Evolutionary conservation across 2,888 invertebrate species (phyloP).

Genomic region (Ornithoptera priamus): DNA sequence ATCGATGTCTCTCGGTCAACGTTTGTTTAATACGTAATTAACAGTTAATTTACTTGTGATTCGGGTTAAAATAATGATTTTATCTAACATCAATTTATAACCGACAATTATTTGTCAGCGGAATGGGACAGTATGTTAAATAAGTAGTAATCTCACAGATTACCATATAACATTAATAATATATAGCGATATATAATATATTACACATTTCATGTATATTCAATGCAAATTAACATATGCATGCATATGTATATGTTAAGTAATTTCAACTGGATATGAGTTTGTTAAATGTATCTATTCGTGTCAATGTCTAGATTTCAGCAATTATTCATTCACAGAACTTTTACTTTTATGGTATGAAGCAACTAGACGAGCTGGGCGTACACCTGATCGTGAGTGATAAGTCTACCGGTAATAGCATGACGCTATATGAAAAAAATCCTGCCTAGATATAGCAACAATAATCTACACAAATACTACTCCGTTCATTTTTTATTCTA

Average conservation of each 20-base stretch:
- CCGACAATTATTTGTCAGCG: conserved; percentile 2
- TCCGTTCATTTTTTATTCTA: too few species aligned
- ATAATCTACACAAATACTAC: too few species aligned
- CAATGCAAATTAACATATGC: conserved; percentile 4
- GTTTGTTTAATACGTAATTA: conserved; percentile 31
- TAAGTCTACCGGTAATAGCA: too few species aligned
- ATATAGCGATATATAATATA: conserved; percentile 1
- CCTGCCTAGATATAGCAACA: too few species aligned
- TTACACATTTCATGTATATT: conserved; percentile 17
- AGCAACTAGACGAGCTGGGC: too few species aligned
- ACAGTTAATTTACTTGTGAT: conserved; percentile 30
- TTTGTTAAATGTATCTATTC: conserved; percentile 5
- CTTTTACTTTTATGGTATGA: too few species aligned
- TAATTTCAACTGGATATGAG: not conserved
- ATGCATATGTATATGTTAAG: conserved; percentile 17
- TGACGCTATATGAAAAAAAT: too few species aligned
- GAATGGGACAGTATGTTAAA: conserved; percentile 3
- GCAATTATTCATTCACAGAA: too few species aligned
- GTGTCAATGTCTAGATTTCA: conserved; percentile 7
- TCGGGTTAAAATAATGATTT: not conserved
- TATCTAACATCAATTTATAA: conserved; percentile 9
- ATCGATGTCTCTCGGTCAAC: conserved; percentile 27
- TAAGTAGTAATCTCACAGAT: not conserved
- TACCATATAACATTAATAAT: not conserved
- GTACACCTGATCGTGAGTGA: too few species aligned